These are phyloP conservation scores for Camponotus floridanus DNA, from an alignment of 1,140 invertebrate genomes.

Conservation along the genomic window DNA sequence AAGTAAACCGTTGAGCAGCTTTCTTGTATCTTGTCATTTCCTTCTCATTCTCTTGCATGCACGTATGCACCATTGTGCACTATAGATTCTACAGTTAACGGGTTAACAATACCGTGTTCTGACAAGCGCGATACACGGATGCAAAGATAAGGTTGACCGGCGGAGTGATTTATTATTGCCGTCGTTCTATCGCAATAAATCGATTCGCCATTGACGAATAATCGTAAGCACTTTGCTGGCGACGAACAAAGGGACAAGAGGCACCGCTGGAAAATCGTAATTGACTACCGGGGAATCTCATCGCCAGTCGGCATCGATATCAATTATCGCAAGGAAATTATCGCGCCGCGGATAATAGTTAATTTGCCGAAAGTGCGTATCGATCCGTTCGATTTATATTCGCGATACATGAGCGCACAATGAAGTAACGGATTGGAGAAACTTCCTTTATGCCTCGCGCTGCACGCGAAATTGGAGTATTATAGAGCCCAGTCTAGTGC, in stretches of 20 bases:
- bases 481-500: conserved; percentile 47
- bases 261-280: conserved; percentile 40
- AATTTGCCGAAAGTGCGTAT: conserved; percentile 54
- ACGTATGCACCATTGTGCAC: conserved; percentile 20
- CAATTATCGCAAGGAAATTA: conserved; percentile 58
- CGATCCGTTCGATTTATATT: conserved; percentile 42
- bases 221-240: conserved; percentile 50
- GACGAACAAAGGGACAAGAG: conserved; percentile 43
- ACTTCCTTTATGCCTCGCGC: conserved; percentile 57
- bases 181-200: conserved; percentile 57
- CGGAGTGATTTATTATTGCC: conserved; percentile 55
- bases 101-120: conserved; percentile 58
- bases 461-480: conserved; percentile 53
- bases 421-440: conserved; percentile 62
- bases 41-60: not conserved
- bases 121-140: conserved; percentile 57
- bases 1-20: not conserved
- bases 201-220: conserved; percentile 57
- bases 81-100: conserved; percentile 60
- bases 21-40: not conserved
- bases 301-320: conserved; percentile 33
- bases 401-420: conserved; percentile 26
- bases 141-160: conserved; percentile 57
- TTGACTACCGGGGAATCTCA: conserved; percentile 36
- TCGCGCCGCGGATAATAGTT: conserved; percentile 43